Base-by-base conservation (phyloP, 2,113 vertebrate species). In the Merops nubicus region DNA sequence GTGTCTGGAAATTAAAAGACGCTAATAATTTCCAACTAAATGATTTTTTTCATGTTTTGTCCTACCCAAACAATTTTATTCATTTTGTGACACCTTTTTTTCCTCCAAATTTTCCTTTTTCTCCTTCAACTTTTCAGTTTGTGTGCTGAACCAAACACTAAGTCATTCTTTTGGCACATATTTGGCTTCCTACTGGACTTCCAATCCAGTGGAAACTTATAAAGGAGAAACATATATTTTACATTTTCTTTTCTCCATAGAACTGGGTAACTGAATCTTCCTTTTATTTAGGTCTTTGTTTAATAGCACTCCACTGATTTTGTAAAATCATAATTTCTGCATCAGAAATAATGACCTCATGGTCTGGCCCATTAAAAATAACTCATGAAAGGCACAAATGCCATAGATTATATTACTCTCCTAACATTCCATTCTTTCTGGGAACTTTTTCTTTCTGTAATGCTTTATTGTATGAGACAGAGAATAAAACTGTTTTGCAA, bases 401-500 rank as follows among this genome's bases (percentile, higher is more conserved):
- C 17, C 34, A 50, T 40, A 87, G 57, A 85, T 87, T 77, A 36
- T 64, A 53, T 72, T 84, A 36, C 60, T 43, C 18, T 77, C 21
- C 31, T 15, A 43, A 76, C 65, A 79, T 88, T 77, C 23, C 8
- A 31, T 94, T 96, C 90, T 85, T 70, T 54, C 50, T 28, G 33
- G 33, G 11, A 85, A 65, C 15, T 17, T 94, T 81, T 95, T 83
- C 14, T 74, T 93, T 81, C 50, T 86, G 51, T 76, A 33, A 36
- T 36, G 5, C 26, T 92, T 93, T 91, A 40, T 73, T 93, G 21
- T 85, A 76, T 4, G 62, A 67, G 40, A 59, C 36, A 86, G 51
- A 90, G 73, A 95, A 91, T 51, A 87, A 92, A 93, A 82, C 13
- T 63, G 14, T 47, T 96, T 59, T 90, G 68, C 16, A 81, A 79